phyloP scores from a whole-genome alignment of 2,888 invertebrate genomes.

The Amblyjoppa fuscipennis region DNA sequence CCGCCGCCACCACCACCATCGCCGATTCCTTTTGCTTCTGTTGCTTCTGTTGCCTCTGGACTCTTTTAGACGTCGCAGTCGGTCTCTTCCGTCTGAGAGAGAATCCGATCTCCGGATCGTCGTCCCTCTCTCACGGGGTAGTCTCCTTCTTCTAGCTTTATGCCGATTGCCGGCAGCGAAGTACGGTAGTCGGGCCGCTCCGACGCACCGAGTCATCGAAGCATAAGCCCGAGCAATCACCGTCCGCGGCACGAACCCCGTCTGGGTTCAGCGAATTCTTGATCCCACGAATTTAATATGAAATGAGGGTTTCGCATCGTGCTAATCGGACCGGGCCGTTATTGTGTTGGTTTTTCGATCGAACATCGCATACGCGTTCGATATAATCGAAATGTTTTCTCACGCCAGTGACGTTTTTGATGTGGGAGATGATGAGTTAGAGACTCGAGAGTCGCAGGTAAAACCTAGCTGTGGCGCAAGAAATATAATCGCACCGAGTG shows the following conservation, averaged over 20 bases:
- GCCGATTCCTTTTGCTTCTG: neutral
- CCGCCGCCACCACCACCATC: slow-evolving; percentile 52
- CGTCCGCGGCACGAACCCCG: neutral
- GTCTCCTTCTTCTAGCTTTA: slow-evolving; percentile 3
- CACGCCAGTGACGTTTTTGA: slow-evolving; percentile 39
- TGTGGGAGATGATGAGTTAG: slow-evolving; percentile 61
- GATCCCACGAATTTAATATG: neutral
- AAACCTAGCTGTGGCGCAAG: slow-evolving; percentile 74
- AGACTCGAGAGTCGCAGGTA: slow-evolving; percentile 42
- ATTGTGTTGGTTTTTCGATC: neutral
- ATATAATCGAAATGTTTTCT: slow-evolving; percentile 55
- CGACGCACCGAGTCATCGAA: neutral
- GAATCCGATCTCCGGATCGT: slow-evolving; percentile 51
- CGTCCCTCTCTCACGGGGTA: slow-evolving; percentile 8
- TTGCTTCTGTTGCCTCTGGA: slow-evolving; percentile 44
- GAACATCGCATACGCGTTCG: neutral
- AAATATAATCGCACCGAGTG: slow-evolving; percentile 75
- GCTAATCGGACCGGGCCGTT: neutral
- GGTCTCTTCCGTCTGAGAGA: slow-evolving; percentile 33
- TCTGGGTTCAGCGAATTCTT: neutral
- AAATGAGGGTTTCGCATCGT: neutral
- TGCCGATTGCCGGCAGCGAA: slow-evolving; percentile 6
- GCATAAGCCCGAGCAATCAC: neutral
- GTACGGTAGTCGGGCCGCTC: slow-evolving; percentile 33
- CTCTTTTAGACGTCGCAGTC: slow-evolving; percentile 34